Percentiles rank a stretch among this genome's conserved stretches.
Conservation (phyloP, 53 echinoderm and acorn worm genomes). For the Henricia sp. region DNA sequence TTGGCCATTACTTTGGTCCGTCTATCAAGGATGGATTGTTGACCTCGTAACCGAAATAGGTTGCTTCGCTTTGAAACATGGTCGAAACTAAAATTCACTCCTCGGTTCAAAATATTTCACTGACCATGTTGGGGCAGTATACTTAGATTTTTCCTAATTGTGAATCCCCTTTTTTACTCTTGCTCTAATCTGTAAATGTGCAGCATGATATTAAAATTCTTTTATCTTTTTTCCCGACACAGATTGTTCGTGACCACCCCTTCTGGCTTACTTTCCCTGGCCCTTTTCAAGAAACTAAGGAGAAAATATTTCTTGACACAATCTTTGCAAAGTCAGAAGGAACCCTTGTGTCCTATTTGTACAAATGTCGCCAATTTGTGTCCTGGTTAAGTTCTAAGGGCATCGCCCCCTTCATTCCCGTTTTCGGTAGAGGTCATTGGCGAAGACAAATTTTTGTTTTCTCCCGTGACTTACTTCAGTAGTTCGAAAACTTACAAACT, state of each 20-base stretch:
- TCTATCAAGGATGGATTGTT: neutral
- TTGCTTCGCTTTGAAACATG: neutral
- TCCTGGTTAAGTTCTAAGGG: neutral
- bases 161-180: too few species aligned
- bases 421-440: neutral
- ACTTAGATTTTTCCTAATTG: neutral
- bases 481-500: constrained; percentile 1
- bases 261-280: neutral
- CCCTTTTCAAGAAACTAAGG: too few species aligned
- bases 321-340: neutral
- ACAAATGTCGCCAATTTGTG: neutral
- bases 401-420: neutral
- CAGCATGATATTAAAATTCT: neutral
- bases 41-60: neutral
- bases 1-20: constrained; percentile 2
- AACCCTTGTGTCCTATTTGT: neutral
- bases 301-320: neutral
- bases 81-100: neutral
- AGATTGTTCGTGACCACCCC: neutral
- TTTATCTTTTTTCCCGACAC: neutral
- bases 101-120: neutral
- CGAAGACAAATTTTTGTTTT: neutral
- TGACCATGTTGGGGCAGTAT: neutral
- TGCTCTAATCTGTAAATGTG: neutral
- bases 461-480: neutral